phyloP scores from a whole-genome alignment of 2,888 invertebrate genomes.

The Villa cingulata region DNA sequence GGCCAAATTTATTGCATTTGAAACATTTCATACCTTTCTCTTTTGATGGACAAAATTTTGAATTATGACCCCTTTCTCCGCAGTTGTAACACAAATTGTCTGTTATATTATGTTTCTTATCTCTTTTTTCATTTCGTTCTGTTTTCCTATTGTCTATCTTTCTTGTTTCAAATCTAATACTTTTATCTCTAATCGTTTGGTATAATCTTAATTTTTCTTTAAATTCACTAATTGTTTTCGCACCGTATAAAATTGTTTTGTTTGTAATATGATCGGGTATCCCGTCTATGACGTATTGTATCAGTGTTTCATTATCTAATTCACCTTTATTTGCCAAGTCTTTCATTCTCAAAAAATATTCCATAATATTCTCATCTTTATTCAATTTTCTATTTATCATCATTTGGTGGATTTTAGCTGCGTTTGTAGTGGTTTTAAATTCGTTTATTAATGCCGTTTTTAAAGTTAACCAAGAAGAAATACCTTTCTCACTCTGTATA shows the following conservation, averaged over 20 bases:
- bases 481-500: background rate
- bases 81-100: no score
- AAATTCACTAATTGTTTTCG: slow-evolving; percentile 6
- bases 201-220: slow-evolving; percentile 9
- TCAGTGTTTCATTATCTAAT: background rate
- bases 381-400: background rate
- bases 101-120: no score
- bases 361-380: no score
- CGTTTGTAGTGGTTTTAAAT: background rate
- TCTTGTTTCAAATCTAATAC: no score
- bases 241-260: background rate
- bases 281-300: background rate
- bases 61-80: no score
- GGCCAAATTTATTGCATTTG: no score
- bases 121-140: no score
- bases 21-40: no score
- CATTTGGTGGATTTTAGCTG: background rate
- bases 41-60: no score
- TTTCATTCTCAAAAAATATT: background rate
- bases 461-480: background rate
- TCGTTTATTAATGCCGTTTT: background rate
- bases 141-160: no score
- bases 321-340: background rate
- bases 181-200: slow-evolving; percentile 1
- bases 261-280: background rate